Percentiles rank a stretch among this genome's conserved stretches.
phyloP scores from a whole-genome alignment of 2,113 vertebrate species.

The Embiotoca jacksoni region DNA sequence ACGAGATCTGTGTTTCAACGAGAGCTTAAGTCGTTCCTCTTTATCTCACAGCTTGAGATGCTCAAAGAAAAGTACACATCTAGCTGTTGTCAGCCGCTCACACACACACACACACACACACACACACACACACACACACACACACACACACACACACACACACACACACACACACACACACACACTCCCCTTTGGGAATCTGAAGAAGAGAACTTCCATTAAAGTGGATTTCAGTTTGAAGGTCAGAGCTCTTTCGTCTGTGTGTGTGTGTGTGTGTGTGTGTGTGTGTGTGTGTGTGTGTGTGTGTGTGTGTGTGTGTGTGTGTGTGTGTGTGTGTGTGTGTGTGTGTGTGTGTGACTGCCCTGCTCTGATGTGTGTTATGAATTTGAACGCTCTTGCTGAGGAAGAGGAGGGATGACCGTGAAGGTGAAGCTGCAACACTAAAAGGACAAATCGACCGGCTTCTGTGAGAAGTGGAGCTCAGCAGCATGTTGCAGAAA shows the following conservation, averaged over 20 bases:
- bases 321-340: no score
- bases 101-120: neutral
- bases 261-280: no score
- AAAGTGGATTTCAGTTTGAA: neutral
- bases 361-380: neutral
- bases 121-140: neutral
- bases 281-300: no score
- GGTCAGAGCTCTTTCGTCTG: neutral
- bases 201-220: constrained; percentile 11
- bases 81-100: neutral
- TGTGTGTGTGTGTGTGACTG: neutral
- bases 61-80: neutral
- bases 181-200: no score
- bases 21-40: neutral
- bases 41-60: no score
- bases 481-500: neutral
- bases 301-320: no score
- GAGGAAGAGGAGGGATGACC: neutral
- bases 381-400: constrained; percentile 17
- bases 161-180: neutral
- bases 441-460: neutral
- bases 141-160: neutral
- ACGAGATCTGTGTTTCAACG: constrained; percentile 3
- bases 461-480: neutral
- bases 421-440: constrained; percentile 30